Conservation (phyloP, 2,113 vertebrate species). For the Leucopsar rothschildi region DNA sequence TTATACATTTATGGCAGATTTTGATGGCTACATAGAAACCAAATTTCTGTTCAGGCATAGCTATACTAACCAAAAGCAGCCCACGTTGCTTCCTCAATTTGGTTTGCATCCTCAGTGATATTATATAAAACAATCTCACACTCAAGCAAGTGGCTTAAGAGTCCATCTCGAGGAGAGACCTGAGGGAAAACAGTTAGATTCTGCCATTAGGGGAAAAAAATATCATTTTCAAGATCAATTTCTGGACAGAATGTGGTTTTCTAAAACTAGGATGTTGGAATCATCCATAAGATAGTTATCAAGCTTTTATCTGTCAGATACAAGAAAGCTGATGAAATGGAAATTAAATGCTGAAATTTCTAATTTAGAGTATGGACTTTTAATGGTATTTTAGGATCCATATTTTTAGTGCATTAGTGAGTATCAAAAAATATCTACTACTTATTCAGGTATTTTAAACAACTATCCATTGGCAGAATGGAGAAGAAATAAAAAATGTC, state of each 20-base stretch:
- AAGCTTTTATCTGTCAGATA: background rate
- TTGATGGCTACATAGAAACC: background rate
- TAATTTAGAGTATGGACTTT: background rate
- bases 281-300: background rate
- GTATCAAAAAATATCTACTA: background rate
- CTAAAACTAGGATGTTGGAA: background rate
- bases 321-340: background rate
- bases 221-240: background rate
- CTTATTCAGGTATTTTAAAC: background rate
- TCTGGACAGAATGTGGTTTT: background rate
- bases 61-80: constrained; percentile 82
- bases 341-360: background rate
- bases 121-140: constrained; percentile 89
- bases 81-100: constrained; percentile 87
- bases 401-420: background rate
- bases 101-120: constrained; percentile 76
- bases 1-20: background rate
- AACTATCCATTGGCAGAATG: background rate
- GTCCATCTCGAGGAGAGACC: constrained; percentile 58
- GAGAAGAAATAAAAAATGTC: background rate
- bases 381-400: background rate
- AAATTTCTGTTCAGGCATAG: background rate
- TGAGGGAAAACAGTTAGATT: background rate
- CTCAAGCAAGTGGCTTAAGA: constrained; percentile 77
- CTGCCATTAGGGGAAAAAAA: background rate